Base-by-base conservation (phyloP, 2,888 invertebrate species). In the Drosophila yooni region DNA sequence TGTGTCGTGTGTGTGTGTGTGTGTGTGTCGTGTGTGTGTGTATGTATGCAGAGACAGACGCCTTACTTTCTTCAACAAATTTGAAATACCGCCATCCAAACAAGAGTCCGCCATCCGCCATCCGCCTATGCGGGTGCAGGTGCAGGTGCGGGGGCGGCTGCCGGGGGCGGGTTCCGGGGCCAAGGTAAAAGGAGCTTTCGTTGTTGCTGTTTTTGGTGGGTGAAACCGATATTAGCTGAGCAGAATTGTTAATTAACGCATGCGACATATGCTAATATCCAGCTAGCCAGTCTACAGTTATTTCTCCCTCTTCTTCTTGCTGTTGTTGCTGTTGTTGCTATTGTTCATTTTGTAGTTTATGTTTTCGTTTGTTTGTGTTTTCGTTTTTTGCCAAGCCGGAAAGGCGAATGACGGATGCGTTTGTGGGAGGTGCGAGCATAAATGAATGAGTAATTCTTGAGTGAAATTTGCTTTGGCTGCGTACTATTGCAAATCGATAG, bases 211-310 rank as follows among this genome's bases (percentile, higher is more conserved):
- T 63, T 59, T 62, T 33, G 89, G 90, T 87, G 89, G 87, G 90
- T 91, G 90, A 91, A 91, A 91, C 85, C 91, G 84, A 90, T 90
- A 89, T 89, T 90, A 78, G 90, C 91, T 92, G 91, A 91, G 82
- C 84, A 78, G 91, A 91, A 91, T 91, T 74, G 89, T 84, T 92
- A 92, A 91, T 91, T 89, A 87, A 87, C 79, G 81, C 81, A 38
- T 73, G 50, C 79, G 82, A 79, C 89, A 76, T 82, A 85, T 90
- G 84, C 71, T 75, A 85, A 84, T 89, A 65, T 66, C 63, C 61
- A 61, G 62, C 57, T 58, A 63, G 61, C 62, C 46, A 46, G 46
- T 69, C 69, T 53, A 59, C 60, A 64, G 62, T 62, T 43, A 46
- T 46, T 25, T 46, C 15, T 25, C 25, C 7, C 21, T 21, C 46